Percentiles rank a stretch among this genome's conserved stretches.
Evolutionary conservation across 2,113 vertebrate species (phyloP).

Genomic region (Talpa occidentalis): DNA sequence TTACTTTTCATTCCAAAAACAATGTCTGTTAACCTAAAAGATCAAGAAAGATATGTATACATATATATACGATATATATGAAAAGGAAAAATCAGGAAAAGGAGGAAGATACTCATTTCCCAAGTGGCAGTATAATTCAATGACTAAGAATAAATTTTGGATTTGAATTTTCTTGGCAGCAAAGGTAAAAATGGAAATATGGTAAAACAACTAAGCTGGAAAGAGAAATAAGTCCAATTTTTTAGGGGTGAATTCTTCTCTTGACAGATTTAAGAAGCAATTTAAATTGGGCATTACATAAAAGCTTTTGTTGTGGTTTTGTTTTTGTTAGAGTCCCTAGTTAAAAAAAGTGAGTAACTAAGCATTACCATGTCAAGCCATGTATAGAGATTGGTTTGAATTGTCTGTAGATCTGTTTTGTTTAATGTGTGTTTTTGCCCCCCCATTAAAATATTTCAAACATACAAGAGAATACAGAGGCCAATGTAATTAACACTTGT

Average conservation of each 20-base stretch:
- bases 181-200: slow-evolving; percentile 34
- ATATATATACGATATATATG: not conserved
- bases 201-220: slow-evolving; percentile 19
- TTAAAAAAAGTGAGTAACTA: not conserved
- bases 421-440: not conserved
- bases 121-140: not conserved
- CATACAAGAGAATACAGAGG: not conserved
- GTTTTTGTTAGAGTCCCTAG: not conserved
- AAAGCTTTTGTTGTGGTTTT: not conserved
- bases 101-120: slow-evolving; percentile 4
- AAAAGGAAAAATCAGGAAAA: not conserved
- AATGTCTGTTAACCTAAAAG: slow-evolving; percentile 24
- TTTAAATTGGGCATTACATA: slow-evolving; percentile 36
- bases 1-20: slow-evolving; percentile 47
- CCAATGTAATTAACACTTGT: not conserved
- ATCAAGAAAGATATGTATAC: not conserved
- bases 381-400: not conserved
- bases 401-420: not conserved
- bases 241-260: slow-evolving; percentile 10
- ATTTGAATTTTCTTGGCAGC: slow-evolving; percentile 54
- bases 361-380: not conserved
- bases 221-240: not conserved
- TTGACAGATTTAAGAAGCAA: not conserved
- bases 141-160: slow-evolving; percentile 51
- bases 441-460: not conserved